Evolutionary conservation across 2,113 vertebrate genomes (phyloP).

Genomic region (Corythoichthys haematopterus): DNA sequence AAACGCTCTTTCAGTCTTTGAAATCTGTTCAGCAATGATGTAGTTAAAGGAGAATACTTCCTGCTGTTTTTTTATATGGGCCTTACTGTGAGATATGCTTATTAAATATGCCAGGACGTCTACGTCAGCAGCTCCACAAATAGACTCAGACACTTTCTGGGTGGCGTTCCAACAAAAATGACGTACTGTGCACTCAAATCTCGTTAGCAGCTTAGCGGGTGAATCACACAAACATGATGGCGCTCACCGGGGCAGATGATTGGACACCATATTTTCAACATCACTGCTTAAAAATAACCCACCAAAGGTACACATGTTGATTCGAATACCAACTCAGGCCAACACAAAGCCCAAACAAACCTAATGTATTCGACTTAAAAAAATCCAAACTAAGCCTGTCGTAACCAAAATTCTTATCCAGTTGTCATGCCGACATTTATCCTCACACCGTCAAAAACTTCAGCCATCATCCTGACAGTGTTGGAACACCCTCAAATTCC

Average conservation of each 20-base stretch:
- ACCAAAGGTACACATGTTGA: neutral
- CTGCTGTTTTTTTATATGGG: neutral
- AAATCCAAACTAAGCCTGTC: too few species aligned
- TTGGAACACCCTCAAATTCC: too few species aligned
- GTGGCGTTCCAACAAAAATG: constrained; percentile 34
- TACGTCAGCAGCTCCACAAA: constrained; percentile 45
- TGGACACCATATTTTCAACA: constrained; percentile 20
- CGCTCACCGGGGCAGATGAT: constrained; percentile 39
- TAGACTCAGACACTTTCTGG: constrained; percentile 29
- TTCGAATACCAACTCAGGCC: neutral
- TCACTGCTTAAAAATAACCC: neutral
- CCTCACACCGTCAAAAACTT: too few species aligned
- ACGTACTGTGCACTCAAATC: constrained; percentile 47
- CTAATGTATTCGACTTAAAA: neutral
- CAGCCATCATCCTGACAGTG: too few species aligned
- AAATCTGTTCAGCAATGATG: neutral
- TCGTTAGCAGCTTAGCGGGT: constrained; percentile 52
- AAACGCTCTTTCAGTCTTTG: neutral
- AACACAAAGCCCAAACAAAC: neutral
- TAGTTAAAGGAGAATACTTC: too few species aligned
- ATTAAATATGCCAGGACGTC: neutral
- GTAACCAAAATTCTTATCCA: too few species aligned
- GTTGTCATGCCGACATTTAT: too few species aligned
- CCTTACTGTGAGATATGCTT: neutral
- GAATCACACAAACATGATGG: constrained; percentile 47